Conservation (phyloP, 35 echinoderm and acorn worm genomes). For the Diadema setosum region DNA sequence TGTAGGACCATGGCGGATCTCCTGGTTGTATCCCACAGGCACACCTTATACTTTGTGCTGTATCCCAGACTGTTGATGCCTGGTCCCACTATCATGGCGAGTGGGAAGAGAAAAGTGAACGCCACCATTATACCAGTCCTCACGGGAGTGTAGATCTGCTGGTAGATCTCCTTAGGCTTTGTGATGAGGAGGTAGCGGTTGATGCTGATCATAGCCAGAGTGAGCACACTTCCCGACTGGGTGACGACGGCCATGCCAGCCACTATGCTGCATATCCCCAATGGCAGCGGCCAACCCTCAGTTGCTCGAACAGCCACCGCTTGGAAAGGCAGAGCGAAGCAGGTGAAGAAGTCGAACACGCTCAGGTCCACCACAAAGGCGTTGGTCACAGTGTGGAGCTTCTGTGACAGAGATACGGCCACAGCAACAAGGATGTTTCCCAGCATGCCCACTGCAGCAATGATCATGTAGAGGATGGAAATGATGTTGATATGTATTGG, state of each 20-base stretch:
- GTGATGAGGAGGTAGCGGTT: constrained; percentile 49
- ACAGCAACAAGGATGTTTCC: constrained; percentile 51
- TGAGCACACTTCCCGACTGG: constrained; percentile 39
- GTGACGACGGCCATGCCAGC: constrained; percentile 22
- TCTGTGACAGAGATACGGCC: constrained; percentile 17
- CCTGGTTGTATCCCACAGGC: constrained; percentile 39
- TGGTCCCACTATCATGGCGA: not conserved
- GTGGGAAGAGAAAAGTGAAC: constrained; percentile 47
- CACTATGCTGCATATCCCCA: constrained; percentile 30
- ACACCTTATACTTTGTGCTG: constrained; percentile 36
- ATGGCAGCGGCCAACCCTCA: constrained; percentile 42
- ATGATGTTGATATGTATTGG: not conserved
- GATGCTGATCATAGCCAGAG: constrained; percentile 36
- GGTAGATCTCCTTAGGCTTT: not conserved
- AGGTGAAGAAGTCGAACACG: constrained; percentile 40
- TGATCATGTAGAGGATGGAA: not conserved
- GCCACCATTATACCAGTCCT: constrained; percentile 37
- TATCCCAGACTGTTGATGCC: constrained; percentile 35
- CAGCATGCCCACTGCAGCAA: constrained; percentile 19
- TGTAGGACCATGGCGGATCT: not conserved
- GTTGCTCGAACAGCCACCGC: constrained; percentile 19
- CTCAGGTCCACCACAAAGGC: constrained; percentile 52
- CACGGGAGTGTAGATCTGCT: constrained; percentile 21
- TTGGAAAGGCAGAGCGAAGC: constrained; percentile 50
- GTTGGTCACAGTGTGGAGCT: constrained; percentile 54